Base-by-base conservation (phyloP, 2,888 invertebrate genomes). In the Dichetophora obliterata region DNA sequence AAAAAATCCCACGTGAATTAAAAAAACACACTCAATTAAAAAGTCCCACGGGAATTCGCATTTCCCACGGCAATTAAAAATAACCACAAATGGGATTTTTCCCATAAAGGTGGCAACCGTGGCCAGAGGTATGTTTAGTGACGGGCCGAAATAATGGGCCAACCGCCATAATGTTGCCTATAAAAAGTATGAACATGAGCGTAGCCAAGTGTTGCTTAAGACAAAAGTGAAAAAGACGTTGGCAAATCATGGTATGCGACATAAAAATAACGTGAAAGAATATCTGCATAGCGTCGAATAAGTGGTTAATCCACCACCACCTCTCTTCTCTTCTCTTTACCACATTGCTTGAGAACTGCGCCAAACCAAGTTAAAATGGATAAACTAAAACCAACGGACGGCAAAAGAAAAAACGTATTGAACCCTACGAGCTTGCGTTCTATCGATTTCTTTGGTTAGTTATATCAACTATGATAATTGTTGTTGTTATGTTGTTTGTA, bases 211-310 rank as follows among this genome's bases (percentile, higher is more conserved):
- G 14, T 43, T 43, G 43, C 43, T 1, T 11, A 43, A 43, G 43
- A 43, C 66, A 24, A 43, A 43, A 22, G 11, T 48, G n/a, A 66
- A 48, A 43, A 66, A 66, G 8, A 34, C 66, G 14, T 14, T 22
- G 22, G 48, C 22, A 66, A 43, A 24, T 66, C 43, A 43, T 66
- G 37, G 66, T 24, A 66, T 43, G 66, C 66, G 48, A 66, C 66
- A 66, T 66, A 9, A 66, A 66, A 43, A 43, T 66, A 66, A 66
- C 37, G 24, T 43, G 24, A 22, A 48, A 22, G 66, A 66, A 66
- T 66, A 66, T 66, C 66, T 66, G 66, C 66, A 66, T 66, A 66
- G 66, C 66, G 34, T 43, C 66, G 24, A 34, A 19, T 57, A 8
- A 59, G 24, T 59, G 27, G 27, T 14, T 14, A 59, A 59, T 27